Percentiles rank a stretch among this genome's conserved stretches.
Conservation (phyloP, 2,888 invertebrate species). For the Crepidodera aurea region DNA sequence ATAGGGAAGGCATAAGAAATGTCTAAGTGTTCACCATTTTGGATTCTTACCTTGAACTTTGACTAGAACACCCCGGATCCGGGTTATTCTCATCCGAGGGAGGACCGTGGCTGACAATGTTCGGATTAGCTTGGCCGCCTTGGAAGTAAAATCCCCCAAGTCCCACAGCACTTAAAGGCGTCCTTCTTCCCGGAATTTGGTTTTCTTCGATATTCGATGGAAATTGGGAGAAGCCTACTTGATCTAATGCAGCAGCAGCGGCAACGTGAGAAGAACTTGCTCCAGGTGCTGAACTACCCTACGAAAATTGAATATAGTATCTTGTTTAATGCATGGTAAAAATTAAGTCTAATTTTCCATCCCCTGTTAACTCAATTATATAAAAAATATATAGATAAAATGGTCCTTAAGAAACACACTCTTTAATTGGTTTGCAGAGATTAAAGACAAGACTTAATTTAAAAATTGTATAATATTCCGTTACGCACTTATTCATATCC, state of each 20-base stretch:
- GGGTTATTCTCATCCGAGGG: constrained; percentile 83
- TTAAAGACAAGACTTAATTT: no score
- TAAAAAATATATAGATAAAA: no score
- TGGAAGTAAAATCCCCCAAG: constrained; percentile 90
- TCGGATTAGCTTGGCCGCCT: constrained; percentile 63
- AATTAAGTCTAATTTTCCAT: no score
- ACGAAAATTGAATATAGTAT: no score
- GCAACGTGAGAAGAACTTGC: constrained; percentile 45
- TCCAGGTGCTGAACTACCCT: constrained; percentile 49
- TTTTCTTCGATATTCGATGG: constrained; percentile 61
- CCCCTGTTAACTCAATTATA: no score
- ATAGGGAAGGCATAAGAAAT: no score
- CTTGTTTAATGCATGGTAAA: no score
- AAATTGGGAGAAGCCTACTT: constrained; percentile 47
- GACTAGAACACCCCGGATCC: constrained; percentile 66
- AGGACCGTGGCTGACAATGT: constrained; percentile 55
- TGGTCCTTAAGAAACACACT: no score
- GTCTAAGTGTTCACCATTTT: no score
- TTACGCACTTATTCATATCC: no score
- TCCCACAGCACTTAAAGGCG: constrained; percentile 84
- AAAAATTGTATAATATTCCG: no score
- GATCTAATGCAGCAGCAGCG: constrained; percentile 46
- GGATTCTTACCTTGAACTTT: constrained; percentile 45
- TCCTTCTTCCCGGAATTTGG: constrained; percentile 71
- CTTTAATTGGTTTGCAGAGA: no score